These are phyloP conservation scores for Origma solitaria DNA, from an alignment of 2,113 vertebrate species.

Conservation along the genomic window DNA sequence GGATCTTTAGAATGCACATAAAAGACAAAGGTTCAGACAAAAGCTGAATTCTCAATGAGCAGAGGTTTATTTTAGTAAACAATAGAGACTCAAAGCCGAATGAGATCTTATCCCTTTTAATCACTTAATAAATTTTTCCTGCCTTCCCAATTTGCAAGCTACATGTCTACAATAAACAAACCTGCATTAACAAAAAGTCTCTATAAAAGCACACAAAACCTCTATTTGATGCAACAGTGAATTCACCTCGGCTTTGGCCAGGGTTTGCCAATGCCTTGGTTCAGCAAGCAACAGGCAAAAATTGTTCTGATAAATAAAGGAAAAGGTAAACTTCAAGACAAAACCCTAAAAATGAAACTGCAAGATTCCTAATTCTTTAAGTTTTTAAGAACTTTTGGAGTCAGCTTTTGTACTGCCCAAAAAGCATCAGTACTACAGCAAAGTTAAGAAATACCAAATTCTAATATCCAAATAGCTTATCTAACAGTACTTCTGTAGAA, in stretches of 20 bases:
- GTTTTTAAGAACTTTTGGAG: background rate
- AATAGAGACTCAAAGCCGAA: background rate
- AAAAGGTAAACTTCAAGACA: background rate
- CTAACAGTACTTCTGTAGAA: background rate
- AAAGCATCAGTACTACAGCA: background rate
- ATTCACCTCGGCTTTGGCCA: background rate
- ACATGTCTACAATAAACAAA: background rate
- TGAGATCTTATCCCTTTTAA: slow-evolving; percentile 35
- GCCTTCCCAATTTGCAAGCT: background rate
- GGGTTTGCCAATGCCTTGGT: background rate
- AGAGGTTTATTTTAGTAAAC: slow-evolving; percentile 24
- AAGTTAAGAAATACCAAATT: background rate
- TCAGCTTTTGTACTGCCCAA: background rate
- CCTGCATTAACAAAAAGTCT: background rate
- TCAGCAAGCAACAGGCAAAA: background rate
- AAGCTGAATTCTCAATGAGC: slow-evolving; percentile 11
- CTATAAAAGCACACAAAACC: background rate
- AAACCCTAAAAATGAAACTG: background rate
- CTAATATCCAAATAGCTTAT: background rate
- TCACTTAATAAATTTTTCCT: background rate
- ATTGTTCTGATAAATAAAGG: background rate
- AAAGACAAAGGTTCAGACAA: slow-evolving; percentile 13
- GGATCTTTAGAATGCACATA: slow-evolving; percentile 7
- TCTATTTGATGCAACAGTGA: background rate
- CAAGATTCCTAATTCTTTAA: background rate